These are phyloP conservation scores for Listronotus bonariensis DNA, from an alignment of 1,140 invertebrate species.

Conservation along the genomic window DNA sequence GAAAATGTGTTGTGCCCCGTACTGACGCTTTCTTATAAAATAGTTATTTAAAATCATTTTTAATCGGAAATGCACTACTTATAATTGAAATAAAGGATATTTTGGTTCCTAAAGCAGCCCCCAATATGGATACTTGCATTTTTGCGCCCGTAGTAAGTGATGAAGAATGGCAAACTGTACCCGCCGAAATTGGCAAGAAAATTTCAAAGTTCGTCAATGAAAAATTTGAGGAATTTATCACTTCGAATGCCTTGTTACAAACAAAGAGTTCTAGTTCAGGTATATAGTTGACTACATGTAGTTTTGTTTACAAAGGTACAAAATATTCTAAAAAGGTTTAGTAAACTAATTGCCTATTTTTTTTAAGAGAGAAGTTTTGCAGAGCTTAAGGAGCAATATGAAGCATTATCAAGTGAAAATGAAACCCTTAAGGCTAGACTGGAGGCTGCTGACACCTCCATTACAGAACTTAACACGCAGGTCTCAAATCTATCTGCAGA, in stretches of 20 bases:
- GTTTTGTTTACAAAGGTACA: no score
- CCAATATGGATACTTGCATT: conserved; percentile 39
- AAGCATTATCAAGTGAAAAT: conserved; percentile 64
- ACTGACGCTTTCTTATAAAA: conserved; percentile 24
- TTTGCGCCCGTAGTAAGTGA: conserved; percentile 47
- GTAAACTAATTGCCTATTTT: conserved; percentile 22
- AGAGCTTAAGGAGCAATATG: conserved; percentile 62
- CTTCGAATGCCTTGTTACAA: conserved; percentile 71
- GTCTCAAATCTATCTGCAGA: conserved; percentile 65
- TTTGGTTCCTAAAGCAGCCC: not conserved
- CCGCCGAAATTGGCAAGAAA: conserved; percentile 60
- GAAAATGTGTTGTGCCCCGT: conserved; percentile 21
- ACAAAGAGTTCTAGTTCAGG: conserved; percentile 64
- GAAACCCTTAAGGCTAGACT: conserved; percentile 68
- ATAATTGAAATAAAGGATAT: conserved; percentile 2
- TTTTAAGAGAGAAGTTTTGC: conserved; percentile 64
- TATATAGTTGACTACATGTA: conserved; percentile 47
- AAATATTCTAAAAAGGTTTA: not conserved
- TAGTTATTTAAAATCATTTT: not conserved
- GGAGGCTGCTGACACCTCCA: conserved; percentile 64
- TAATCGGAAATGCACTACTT: not conserved
- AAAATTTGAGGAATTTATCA: conserved; percentile 70
- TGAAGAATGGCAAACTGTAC: conserved; percentile 60
- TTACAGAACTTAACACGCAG: conserved; percentile 65
- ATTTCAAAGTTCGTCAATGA: conserved; percentile 66